Base-by-base conservation (phyloP, 1,140 invertebrate species). In the Drosophila melanogaster region DNA sequence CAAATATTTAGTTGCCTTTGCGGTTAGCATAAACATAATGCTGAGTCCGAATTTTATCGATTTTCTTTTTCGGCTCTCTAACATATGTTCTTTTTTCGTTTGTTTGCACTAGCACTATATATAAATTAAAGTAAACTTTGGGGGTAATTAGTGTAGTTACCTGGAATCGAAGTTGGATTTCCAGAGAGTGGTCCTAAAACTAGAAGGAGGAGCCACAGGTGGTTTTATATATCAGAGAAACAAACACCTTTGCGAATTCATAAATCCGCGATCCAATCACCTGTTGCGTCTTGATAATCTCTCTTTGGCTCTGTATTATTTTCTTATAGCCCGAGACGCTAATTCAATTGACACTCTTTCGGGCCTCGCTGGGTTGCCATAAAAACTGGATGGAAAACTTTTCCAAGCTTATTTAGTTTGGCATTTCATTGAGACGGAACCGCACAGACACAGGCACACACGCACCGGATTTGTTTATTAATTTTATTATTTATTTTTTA, bases 261-360 rank as follows among this genome's bases (percentile, higher is more conserved):
- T 0, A 12, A 19, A 8, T 41, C 26, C 41, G 47, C 38, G 57
- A 44, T 47, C 56, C 35, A 54, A 64, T 38, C 60, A 83, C 79
- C 54, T 84, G 79, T 79, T 77, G 73, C 84, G 66, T 58, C 49
- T 66, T 59, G 47, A 55, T 35, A 50, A 55, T 64, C 59, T 65
- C 51, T 67, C 47, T 73, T 43, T 15, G 14, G 46, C 51, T 43
- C 46, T 56, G 46, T 65, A 59, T 17, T 67, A 44, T 22, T 17
- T 35, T 46, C 58, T 64, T 65, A 53, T 22, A 55, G 44, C 46
- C 40, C 47, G 33, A 74, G 60, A 70, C 73, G 84, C 84, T 89
- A 89, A 89, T 89, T 89, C 61, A 89, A 89, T 89, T 89, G 80
- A 89, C 84, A 89, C 84, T 89, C 66, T 40, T 66, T 51, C 12